Evolutionary conservation across 2,797 vertebrate genomes (phyloP).

Genomic region (Malacoraja senta): DNA sequence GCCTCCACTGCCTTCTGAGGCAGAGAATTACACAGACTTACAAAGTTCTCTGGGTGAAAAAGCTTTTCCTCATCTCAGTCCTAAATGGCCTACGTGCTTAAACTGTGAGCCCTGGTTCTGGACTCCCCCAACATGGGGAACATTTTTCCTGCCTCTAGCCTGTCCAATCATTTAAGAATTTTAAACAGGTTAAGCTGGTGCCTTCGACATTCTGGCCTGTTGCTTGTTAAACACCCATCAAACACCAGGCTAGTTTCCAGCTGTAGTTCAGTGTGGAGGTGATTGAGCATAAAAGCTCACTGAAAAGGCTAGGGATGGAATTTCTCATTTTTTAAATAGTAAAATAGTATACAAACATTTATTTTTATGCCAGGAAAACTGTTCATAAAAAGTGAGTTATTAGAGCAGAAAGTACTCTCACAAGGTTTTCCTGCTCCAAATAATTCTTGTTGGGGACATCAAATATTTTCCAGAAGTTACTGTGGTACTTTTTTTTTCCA

Average conservation of each 20-base stretch:
- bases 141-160: too few relatives aligned
- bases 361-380: neutral
- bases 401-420: neutral
- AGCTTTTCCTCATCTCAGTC: too few relatives aligned
- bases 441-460: neutral
- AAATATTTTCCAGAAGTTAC: neutral
- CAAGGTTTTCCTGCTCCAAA: neutral
- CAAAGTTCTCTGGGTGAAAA: too few relatives aligned
- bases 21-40: too few relatives aligned
- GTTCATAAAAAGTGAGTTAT: constrained; percentile 13
- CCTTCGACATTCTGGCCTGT: too few relatives aligned
- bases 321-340: neutral
- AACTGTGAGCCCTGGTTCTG: too few relatives aligned
- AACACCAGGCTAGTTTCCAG: neutral
- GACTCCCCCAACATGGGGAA: too few relatives aligned
- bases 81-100: too few relatives aligned
- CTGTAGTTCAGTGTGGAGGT: neutral
- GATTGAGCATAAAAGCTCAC: neutral
- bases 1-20: too few relatives aligned
- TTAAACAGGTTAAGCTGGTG: too few relatives aligned
- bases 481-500: neutral
- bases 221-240: neutral
- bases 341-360: neutral
- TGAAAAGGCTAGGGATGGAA: neutral
- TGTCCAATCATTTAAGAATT: too few relatives aligned